A percentile compares a stretch with the other conserved stretches of the same genome.
These are phyloP conservation scores for Cassiopea xamachana DNA, from an alignment of 30 jellyfish, hydroid and myxozoan genomes.

Conservation along the genomic window DNA sequence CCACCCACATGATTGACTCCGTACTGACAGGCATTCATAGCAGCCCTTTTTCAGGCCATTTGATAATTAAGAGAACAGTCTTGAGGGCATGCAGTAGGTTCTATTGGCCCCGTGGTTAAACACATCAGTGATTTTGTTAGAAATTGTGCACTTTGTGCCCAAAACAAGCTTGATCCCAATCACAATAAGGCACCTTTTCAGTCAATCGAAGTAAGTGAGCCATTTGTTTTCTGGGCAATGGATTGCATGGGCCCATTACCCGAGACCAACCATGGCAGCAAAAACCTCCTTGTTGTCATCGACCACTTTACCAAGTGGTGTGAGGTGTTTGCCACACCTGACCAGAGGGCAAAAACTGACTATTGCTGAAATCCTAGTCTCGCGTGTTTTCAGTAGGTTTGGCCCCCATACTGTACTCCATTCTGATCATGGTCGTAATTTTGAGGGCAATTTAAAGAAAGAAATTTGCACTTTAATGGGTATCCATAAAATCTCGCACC, in stretches of 20 bases:
- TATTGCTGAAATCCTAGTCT: slow-evolving; percentile 13
- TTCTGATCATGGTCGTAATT: not conserved
- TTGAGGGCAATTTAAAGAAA: slow-evolving; percentile 5
- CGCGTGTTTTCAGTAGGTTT: not conserved
- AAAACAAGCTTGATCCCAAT: not conserved
- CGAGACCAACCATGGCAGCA: slow-evolving; percentile 25
- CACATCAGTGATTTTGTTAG: not conserved
- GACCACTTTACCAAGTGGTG: slow-evolving; percentile 23
- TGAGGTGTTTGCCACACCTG: not conserved
- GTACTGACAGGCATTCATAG: slow-evolving; percentile 6
- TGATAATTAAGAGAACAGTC: not conserved
- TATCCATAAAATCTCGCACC: not conserved
- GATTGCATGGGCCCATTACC: slow-evolving; percentile 50
- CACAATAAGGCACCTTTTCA: slow-evolving; percentile 31
- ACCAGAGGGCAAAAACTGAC: slow-evolving; percentile 24
- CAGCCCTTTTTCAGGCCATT: slow-evolving; percentile 22
- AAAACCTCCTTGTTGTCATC: slow-evolving; percentile 53
- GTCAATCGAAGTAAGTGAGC: slow-evolving; percentile 2
- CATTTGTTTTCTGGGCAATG: slow-evolving; percentile 5
- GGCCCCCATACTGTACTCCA: slow-evolving; percentile 22
- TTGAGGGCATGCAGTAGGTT: not conserved
- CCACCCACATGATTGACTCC: not conserved
- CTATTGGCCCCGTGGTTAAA: not conserved
- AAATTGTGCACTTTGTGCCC: not conserved
- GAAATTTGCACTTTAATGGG: not conserved